These are phyloP conservation scores for Anorthoa munda DNA, from an alignment of 2,888 invertebrate species.

Conservation along the genomic window DNA sequence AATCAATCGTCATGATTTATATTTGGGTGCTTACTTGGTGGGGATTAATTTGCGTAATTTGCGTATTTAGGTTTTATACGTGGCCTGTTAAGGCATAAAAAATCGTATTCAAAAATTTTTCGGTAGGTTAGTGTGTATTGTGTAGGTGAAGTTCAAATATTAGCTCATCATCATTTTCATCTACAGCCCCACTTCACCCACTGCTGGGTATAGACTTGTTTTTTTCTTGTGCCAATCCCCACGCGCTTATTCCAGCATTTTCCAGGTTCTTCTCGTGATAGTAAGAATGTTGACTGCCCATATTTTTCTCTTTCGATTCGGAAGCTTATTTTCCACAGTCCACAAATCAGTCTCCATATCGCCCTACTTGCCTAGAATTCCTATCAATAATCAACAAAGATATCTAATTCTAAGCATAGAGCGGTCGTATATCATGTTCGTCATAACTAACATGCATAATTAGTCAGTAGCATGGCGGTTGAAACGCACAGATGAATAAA, in stretches of 20 bases:
- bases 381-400: conserved; percentile 35
- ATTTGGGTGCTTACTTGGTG: conserved; percentile 45
- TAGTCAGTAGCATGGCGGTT: conserved; percentile 57
- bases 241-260: background rate
- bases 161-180: background rate
- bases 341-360: conserved; percentile 1
- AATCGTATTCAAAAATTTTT: background rate
- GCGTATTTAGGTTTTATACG: background rate
- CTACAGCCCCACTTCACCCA: background rate
- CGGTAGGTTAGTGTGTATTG: background rate
- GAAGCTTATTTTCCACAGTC: too few species aligned
- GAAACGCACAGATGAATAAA: conserved; percentile 66
- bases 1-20: conserved; percentile 68
- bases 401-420: conserved; percentile 49
- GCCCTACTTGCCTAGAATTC: conserved; percentile 29
- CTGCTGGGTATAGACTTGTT: background rate
- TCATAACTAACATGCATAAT: conserved; percentile 61
- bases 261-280: too few species aligned
- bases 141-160: background rate
- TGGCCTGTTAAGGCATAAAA: background rate
- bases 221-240: background rate
- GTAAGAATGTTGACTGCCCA: too few species aligned
- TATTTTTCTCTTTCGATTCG: too few species aligned
- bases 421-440: conserved; percentile 44
- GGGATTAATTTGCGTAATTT: conserved; percentile 38